Base-by-base conservation (phyloP, 35 echinoderm and acorn worm species). In the Lytechinus variegatus region DNA sequence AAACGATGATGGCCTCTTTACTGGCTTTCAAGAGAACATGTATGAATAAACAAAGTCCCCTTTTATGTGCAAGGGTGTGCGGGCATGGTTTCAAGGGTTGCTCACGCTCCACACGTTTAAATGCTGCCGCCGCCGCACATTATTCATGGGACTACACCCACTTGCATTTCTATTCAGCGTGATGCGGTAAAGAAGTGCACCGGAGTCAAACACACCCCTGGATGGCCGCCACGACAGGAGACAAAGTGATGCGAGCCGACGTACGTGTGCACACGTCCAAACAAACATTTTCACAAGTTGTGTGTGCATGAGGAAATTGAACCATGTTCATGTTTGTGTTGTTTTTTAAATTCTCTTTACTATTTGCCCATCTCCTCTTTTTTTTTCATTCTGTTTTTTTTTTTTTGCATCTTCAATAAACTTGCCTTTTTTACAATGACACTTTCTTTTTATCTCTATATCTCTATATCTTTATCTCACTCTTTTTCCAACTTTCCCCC, bases 101-200 rank as follows among this genome's bases (percentile, higher is more conserved):
- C 66, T 79, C 66, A 79, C 66, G 66, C 66, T 79, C 66, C 66
- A 79, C 66, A 79, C 56, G 8, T 13, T 58, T 44, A 44, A 44
- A 44, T 44, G 33, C 33, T 11, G 56, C 87, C 9, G 44, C 16
- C 87, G 87, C 27, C 6, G 87, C 27, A n/a, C 88, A 90, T 52
- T 14, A 90, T 90, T 90, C 88, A 90, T 90, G 29, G 88, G 52
- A 54, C 29, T 90, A 90, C 88, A 54, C 88, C 88, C 88, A 90
- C 88, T 90, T 33, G 88, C 52, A 90, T 51, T 33, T 54, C 88
- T 90, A 54, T 90, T 90, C 88, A 54, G 52, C 88, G 88, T 52
- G 88, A 44, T 52, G 88, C 88, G 88, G 52, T 54, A 44, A 21
- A 90, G 52, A 54, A 90, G 52, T 79, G 66, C 66, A 24, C 66